Evolutionary conservation across 1,140 invertebrate genomes (phyloP).

Genomic region (Procambarus virginalis): DNA sequence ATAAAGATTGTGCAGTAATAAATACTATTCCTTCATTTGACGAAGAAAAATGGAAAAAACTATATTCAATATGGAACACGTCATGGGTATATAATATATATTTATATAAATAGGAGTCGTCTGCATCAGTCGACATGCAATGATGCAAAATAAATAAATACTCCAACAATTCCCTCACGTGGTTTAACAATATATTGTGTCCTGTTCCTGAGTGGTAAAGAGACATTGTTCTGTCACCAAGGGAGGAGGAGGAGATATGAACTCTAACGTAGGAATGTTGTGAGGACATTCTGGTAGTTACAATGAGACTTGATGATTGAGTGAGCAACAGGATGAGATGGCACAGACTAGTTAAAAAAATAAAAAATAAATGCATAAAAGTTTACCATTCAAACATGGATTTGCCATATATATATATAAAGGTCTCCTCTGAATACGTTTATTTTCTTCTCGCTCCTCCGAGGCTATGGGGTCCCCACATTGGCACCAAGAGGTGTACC

Average conservation of each 20-base stretch:
- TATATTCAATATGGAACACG: not conserved
- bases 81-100: not conserved
- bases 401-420: too few relatives aligned
- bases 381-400: too few relatives aligned
- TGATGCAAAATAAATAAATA: not conserved
- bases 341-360: not conserved
- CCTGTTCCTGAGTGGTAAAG: not conserved
- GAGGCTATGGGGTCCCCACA: too few relatives aligned
- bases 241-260: not conserved
- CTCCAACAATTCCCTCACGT: not conserved
- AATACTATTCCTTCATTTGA: not conserved
- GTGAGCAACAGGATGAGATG: not conserved
- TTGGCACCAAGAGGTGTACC: too few relatives aligned
- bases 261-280: not conserved
- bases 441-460: too few relatives aligned
- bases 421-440: too few relatives aligned
- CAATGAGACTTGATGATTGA: not conserved
- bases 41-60: not conserved
- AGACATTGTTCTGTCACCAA: not conserved
- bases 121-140: not conserved
- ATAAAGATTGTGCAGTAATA: conserved; percentile 6
- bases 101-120: not conserved
- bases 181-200: not conserved
- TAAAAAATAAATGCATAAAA: not conserved
- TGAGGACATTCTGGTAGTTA: conserved; percentile 1